Evolutionary conservation across 2,888 invertebrate species (phyloP).

Genomic region (Gortyna flavago): DNA sequence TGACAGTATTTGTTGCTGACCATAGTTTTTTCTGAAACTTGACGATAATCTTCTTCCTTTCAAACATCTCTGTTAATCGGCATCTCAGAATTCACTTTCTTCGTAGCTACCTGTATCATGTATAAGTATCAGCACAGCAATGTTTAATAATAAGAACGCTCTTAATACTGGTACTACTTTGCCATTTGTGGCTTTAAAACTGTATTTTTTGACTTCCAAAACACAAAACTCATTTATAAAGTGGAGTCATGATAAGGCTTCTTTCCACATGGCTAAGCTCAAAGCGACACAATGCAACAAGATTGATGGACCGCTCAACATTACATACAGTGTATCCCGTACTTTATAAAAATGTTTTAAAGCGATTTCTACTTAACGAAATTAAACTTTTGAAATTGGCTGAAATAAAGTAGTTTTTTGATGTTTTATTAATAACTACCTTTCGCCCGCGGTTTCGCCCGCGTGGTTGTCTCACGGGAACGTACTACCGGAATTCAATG

Average conservation of each 20-base stretch:
- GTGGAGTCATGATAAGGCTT: slow-evolving; percentile 49
- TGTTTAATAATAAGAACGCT: too few relatives aligned
- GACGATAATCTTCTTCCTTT: neutral
- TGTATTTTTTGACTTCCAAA: slow-evolving; percentile 37
- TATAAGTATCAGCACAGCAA: too few relatives aligned
- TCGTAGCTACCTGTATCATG: neutral
- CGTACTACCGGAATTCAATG: too few relatives aligned
- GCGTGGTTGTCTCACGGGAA: too few relatives aligned
- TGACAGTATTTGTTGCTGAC: neutral
- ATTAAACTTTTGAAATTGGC: slow-evolving; percentile 25
- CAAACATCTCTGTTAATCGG: neutral
- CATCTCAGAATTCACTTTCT: neutral
- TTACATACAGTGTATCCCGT: slow-evolving; percentile 42
- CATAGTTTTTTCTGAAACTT: neutral
- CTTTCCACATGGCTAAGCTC: slow-evolving; percentile 54
- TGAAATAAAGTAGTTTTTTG: neutral
- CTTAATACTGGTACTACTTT: neutral
- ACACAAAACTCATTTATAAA: slow-evolving; percentile 53
- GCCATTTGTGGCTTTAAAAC: neutral
- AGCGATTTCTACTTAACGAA: slow-evolving; percentile 34
- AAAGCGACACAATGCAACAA: slow-evolving; percentile 57
- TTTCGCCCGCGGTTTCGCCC: neutral
- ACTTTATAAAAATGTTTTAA: slow-evolving; percentile 45
- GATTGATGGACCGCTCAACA: slow-evolving; percentile 55
- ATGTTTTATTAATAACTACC: neutral